These are phyloP conservation scores for Rotaria socialis DNA, from an alignment of 2,888 invertebrate species.

Conservation along the genomic window DNA sequence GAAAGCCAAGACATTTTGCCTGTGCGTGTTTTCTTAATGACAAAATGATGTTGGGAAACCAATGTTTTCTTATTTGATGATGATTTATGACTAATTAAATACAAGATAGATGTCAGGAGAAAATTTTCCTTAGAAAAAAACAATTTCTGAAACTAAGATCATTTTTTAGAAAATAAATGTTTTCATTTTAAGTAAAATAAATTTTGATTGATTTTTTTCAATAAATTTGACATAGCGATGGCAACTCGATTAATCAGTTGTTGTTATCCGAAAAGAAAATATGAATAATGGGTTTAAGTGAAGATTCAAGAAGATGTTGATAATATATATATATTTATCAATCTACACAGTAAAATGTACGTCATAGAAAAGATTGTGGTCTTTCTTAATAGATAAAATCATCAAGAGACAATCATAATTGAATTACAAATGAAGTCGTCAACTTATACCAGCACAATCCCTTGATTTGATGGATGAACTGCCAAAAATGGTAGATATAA, in stretches of 20 bases:
- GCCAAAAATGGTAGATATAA: too few relatives aligned
- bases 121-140: background rate
- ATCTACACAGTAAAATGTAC: background rate
- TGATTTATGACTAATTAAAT: background rate
- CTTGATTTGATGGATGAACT: slow-evolving; percentile 60
- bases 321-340: background rate
- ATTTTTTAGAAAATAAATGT: too few relatives aligned
- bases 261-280: background rate
- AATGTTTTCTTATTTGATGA: background rate
- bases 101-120: background rate
- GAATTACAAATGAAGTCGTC: slow-evolving; percentile 4
- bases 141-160: too few relatives aligned
- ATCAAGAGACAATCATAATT: slow-evolving; percentile 10
- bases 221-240: too few relatives aligned
- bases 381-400: slow-evolving; percentile 37
- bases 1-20: background rate
- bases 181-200: too few relatives aligned
- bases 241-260: too few relatives aligned
- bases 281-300: background rate
- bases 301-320: background rate
- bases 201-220: too few relatives aligned
- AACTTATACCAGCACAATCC: slow-evolving; percentile 56
- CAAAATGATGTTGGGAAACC: too few relatives aligned
- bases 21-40: too few relatives aligned
- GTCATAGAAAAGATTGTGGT: slow-evolving; percentile 39